These are phyloP conservation scores for Graphium colonna DNA, from an alignment of 2,888 invertebrate species.

Conservation along the genomic window DNA sequence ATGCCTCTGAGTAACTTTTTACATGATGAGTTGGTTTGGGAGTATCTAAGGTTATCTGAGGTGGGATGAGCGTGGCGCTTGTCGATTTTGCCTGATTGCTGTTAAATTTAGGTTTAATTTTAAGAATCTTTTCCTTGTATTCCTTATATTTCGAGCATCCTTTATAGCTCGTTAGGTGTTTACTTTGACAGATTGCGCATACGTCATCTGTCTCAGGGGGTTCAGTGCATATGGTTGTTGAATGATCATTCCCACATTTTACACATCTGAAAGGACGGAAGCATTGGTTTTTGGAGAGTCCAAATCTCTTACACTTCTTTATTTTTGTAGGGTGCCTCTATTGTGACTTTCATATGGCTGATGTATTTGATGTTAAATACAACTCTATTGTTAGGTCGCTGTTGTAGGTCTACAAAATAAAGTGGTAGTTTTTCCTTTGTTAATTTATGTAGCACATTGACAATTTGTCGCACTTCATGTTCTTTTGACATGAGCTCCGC, in stretches of 20 bases:
- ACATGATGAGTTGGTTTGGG: too few species aligned
- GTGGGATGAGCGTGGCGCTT: too few species aligned
- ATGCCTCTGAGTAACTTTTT: too few species aligned
- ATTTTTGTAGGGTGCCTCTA: slow-evolving; percentile 31
- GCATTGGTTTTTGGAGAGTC: too few species aligned
- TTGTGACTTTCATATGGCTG: slow-evolving; percentile 17
- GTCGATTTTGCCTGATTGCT: too few species aligned
- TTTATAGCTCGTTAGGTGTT: too few species aligned
- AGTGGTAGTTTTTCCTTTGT: slow-evolving; percentile 29
- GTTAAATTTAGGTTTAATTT: too few species aligned
- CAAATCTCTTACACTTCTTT: too few species aligned
- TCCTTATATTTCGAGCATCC: too few species aligned
- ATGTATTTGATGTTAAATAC: slow-evolving; percentile 23
- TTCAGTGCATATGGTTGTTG: slow-evolving; percentile 25
- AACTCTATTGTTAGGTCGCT: slow-evolving; percentile 28
- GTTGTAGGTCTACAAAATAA: slow-evolving; percentile 32
- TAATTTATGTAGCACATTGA: slow-evolving; percentile 20
- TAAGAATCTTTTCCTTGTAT: too few species aligned
- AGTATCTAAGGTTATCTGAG: too few species aligned
- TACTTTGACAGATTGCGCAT: background rate
- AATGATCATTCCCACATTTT: slow-evolving; percentile 22
- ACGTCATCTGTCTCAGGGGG: slow-evolving; percentile 4
- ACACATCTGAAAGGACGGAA: too few species aligned
- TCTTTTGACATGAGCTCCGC: slow-evolving; percentile 16
- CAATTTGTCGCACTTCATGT: slow-evolving; percentile 22